Evolutionary conservation across 2,113 vertebrate genomes (phyloP).

Genomic region (Sinocyclocheilus anshuiensis): DNA sequence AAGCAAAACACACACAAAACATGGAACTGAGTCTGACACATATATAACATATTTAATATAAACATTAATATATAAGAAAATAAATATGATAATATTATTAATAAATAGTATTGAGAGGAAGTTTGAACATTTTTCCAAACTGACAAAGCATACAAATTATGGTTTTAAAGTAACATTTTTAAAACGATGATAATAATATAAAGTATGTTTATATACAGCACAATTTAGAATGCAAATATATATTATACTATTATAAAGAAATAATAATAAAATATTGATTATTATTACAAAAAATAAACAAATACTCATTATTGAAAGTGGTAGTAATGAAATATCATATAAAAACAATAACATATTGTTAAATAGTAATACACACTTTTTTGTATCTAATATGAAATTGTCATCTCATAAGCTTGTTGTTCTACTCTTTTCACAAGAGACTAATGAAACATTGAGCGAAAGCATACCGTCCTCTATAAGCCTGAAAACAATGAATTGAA

Average conservation of each 20-base stretch:
- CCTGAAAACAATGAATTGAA: constrained; percentile 1
- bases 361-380: neutral
- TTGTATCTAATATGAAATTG: neutral
- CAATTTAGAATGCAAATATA: neutral
- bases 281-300: neutral
- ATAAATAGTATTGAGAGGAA: neutral
- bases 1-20: too few relatives aligned
- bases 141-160: neutral
- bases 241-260: neutral
- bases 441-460: neutral
- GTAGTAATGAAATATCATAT: neutral
- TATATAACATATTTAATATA: too few relatives aligned
- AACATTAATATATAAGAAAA: neutral
- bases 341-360: neutral
- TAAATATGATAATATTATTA: neutral
- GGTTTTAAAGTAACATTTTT: neutral
- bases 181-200: neutral
- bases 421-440: neutral
- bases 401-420: neutral
- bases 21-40: too few relatives aligned
- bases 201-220: neutral
- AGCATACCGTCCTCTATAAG: too few relatives aligned
- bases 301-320: neutral
- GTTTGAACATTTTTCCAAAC: too few relatives aligned
- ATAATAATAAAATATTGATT: neutral